Conservation (phyloP, 1,140 invertebrate genomes). For the Pseudomyrmex pallidus region DNA sequence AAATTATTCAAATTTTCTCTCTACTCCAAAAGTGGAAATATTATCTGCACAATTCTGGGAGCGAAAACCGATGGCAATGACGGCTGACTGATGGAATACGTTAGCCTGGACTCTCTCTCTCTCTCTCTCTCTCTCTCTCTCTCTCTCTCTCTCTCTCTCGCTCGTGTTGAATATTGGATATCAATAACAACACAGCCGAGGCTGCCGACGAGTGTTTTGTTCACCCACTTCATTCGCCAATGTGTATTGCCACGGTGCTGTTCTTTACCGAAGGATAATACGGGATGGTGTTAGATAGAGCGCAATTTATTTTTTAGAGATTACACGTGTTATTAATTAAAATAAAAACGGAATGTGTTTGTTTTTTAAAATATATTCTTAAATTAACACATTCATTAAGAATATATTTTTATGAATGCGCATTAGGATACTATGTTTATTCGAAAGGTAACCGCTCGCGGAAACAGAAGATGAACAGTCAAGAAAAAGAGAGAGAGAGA, state of each 20-base stretch:
- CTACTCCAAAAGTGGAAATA: slow-evolving; percentile 10
- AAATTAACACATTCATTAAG: background rate
- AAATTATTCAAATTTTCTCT: slow-evolving; percentile 40
- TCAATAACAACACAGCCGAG: slow-evolving; percentile 70
- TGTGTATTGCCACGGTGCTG: slow-evolving; percentile 29
- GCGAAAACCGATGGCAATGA: slow-evolving; percentile 69
- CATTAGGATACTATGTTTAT: background rate
- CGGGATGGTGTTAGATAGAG: slow-evolving; percentile 10
- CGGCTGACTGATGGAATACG: slow-evolving; percentile 70
- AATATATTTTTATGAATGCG: slow-evolving; percentile 5
- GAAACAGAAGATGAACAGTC: slow-evolving; percentile 31
- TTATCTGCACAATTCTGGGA: background rate
- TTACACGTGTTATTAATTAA: too few species aligned
- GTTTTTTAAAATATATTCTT: slow-evolving; percentile 10
- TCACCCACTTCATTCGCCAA: slow-evolving; percentile 54
- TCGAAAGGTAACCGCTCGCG: slow-evolving; percentile 24
- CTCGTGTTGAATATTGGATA: slow-evolving; percentile 71
- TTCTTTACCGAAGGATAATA: slow-evolving; percentile 49
- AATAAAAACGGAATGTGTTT: background rate
- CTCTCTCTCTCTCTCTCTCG: slow-evolving; percentile 5
- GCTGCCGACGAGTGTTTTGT: slow-evolving; percentile 42
- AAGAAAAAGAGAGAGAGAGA: slow-evolving; percentile 36
- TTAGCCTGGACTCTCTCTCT: background rate
- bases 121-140: slow-evolving; percentile 15
- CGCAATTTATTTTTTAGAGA: too few species aligned